A percentile compares a stretch with the other conserved stretches of the same genome.
phyloP scores from a whole-genome alignment of 1,140 invertebrate species.

The Heliconius eleuchia region DNA sequence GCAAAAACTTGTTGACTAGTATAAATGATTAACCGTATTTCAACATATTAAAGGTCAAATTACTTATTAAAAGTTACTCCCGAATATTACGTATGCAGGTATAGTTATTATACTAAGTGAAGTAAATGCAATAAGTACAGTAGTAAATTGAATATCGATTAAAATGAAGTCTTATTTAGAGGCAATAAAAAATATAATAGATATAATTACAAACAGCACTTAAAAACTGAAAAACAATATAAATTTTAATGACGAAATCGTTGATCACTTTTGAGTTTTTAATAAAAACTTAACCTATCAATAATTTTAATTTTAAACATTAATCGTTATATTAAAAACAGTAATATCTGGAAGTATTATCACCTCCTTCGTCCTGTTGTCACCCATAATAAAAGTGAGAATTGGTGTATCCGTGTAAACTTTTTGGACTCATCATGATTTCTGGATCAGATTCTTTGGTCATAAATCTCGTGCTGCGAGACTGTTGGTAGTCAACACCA shows the following conservation, averaged over 20 bases:
- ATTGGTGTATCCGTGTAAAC: conserved; percentile 71
- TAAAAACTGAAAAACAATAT: too few relatives aligned
- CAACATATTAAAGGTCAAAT: not conserved
- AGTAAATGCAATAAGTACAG: not conserved
- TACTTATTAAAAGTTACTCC: not conserved
- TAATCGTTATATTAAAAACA: conserved; percentile 57
- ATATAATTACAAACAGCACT: not conserved
- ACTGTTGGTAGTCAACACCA: conserved; percentile 70
- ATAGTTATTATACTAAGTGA: not conserved
- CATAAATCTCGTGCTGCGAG: conserved; percentile 59
- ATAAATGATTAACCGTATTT: not conserved
- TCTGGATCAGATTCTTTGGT: conserved; percentile 58
- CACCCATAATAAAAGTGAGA: conserved; percentile 77
- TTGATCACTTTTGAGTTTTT: not conserved
- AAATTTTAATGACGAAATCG: not conserved
- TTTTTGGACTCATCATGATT: conserved; percentile 71
- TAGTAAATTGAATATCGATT: too few relatives aligned
- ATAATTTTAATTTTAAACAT: not conserved
- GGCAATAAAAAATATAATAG: not conserved
- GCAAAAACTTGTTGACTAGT: not conserved
- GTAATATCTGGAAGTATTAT: conserved; percentile 65
- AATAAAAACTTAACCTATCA: not conserved
- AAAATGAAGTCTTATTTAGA: too few relatives aligned
- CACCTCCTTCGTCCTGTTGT: conserved; percentile 57
- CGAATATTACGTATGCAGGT: not conserved